Percentiles rank a stretch among this genome's conserved stretches.
Conservation (phyloP, 2,888 invertebrate species). For the Folsomia manolachei region DNA sequence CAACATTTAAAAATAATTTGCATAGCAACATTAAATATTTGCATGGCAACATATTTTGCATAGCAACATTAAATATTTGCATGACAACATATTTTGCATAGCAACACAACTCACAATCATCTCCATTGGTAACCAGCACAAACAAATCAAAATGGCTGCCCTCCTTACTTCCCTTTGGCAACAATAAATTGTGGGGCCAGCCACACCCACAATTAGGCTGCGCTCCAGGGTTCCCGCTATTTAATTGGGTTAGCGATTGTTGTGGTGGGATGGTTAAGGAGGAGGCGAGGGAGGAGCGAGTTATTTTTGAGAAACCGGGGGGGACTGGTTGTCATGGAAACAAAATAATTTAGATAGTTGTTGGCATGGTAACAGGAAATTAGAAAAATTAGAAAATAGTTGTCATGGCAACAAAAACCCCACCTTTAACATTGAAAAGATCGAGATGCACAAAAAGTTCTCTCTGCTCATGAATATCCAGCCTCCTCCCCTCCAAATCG, state of each 20-base stretch:
- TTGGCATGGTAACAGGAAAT: background rate
- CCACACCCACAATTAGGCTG: background rate
- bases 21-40: too few species aligned
- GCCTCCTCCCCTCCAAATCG: slow-evolving; percentile 17
- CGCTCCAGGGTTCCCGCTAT: background rate
- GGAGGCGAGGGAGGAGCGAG: background rate
- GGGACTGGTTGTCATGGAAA: background rate
- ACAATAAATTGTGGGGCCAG: background rate
- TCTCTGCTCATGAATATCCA: slow-evolving; percentile 23
- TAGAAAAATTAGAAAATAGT: too few species aligned
- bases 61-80: too few species aligned
- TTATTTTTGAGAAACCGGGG: background rate
- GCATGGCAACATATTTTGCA: too few species aligned
- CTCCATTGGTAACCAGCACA: background rate
- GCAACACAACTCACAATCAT: too few species aligned
- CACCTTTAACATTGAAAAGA: slow-evolving; percentile 31
- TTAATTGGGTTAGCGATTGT: slow-evolving; percentile 12
- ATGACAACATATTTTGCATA: too few species aligned
- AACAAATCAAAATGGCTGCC: background rate
- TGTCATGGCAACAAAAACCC: slow-evolving; percentile 1
- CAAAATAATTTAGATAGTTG: background rate
- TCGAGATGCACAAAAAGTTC: slow-evolving; percentile 34
- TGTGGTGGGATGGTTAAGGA: background rate
- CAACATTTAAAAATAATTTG: too few species aligned
- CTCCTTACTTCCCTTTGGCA: background rate